A percentile compares a stretch with the other conserved stretches of the same genome.
Evolutionary conservation across 2,888 invertebrate genomes (phyloP).

Genomic region (Diarsia rubi): DNA sequence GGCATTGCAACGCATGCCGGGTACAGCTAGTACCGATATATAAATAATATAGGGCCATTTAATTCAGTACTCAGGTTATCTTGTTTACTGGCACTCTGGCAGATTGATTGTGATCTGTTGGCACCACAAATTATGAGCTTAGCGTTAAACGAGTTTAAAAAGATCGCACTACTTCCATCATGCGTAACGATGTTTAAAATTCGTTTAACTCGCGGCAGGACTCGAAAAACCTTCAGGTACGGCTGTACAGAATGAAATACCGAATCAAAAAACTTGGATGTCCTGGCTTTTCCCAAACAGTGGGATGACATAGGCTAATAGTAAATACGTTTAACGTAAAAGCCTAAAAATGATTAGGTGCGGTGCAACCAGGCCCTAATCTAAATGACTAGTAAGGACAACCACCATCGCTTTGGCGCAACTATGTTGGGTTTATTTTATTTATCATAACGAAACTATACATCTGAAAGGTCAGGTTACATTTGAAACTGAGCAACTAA

Average conservation of each 20-base stretch:
- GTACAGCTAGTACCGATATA: too few relatives aligned
- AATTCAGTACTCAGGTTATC: not conserved
- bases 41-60: not conserved
- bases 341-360: not conserved
- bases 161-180: not conserved
- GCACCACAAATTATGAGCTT: not conserved
- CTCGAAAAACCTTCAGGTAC: not conserved
- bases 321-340: not conserved
- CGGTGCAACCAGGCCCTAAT: not conserved
- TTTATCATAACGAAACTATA: slow-evolving; percentile 16
- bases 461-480: slow-evolving; percentile 46
- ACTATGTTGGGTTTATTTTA: not conserved
- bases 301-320: too few relatives aligned
- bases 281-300: not conserved
- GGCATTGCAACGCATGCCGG: too few relatives aligned
- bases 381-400: not conserved
- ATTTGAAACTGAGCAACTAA: slow-evolving; percentile 56
- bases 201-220: not conserved
- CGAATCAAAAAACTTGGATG: not conserved
- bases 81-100: not conserved
- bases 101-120: not conserved
- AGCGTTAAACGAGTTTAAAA: not conserved
- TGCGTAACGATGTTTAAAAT: not conserved
- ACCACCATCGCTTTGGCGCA: not conserved
- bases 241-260: not conserved